Percentiles rank a stretch among this genome's conserved stretches.
Evolutionary conservation across 2,888 invertebrate species (phyloP).

Genomic region (Catocala nupta): DNA sequence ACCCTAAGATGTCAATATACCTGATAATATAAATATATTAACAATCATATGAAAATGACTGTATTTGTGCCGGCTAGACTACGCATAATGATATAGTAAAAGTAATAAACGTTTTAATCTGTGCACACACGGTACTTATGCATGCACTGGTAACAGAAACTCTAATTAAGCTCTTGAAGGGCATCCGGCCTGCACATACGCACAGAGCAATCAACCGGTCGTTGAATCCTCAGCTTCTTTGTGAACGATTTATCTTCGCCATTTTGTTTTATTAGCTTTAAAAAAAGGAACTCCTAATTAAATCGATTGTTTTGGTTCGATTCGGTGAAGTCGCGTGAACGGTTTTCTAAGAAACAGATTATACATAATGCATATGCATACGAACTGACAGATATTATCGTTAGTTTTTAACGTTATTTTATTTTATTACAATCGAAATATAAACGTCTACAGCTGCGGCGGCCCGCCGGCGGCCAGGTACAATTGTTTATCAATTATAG

Average conservation of each 20-base stretch:
- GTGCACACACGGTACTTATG: slow-evolving; percentile 29
- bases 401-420: no score
- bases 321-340: slow-evolving; percentile 36
- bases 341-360: slow-evolving; percentile 23
- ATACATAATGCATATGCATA: no score
- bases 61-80: not conserved
- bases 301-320: slow-evolving; percentile 60
- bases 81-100: not conserved
- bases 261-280: slow-evolving; percentile 56
- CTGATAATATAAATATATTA: no score
- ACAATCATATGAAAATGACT: no score
- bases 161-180: slow-evolving; percentile 73
- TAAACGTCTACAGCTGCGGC: no score
- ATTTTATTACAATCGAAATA: no score
- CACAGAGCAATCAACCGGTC: slow-evolving; percentile 76
- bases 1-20: no score
- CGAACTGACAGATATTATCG: no score
- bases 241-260: slow-evolving; percentile 58
- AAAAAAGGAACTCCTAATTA: slow-evolving; percentile 62
- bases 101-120: slow-evolving; percentile 7
- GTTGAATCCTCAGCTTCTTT: slow-evolving; percentile 69
- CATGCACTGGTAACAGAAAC: slow-evolving; percentile 49
- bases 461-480: no score
- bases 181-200: slow-evolving; percentile 67
- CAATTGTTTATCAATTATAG: no score